Base-by-base conservation (phyloP, 2,888 invertebrate genomes). In the Phaedon cochleariae region DNA sequence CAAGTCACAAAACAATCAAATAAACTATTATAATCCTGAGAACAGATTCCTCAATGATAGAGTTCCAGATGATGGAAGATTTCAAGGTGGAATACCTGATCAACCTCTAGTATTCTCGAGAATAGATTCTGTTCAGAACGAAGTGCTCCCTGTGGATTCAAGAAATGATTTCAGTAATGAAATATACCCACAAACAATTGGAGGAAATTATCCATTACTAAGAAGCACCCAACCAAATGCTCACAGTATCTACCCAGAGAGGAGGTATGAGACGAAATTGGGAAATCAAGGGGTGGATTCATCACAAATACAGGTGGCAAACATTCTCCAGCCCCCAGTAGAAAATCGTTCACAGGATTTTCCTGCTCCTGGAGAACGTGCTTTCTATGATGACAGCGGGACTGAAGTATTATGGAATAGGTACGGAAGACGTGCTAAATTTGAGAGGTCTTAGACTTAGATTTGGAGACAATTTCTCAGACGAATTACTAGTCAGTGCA, bases 361-460 rank as follows among this genome's bases (percentile, higher is more conserved):
- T 21, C 18, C 21, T 21, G 2, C 22, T 15, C 20, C 34, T n/a
- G 22, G 18, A 34, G 58, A 63, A 34, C n/a, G n/a, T n/a, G 34
- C 6, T 10, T 6, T 34, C 57, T 60, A 45, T 34, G 60, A 68
- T 34, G 64, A 65, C 4, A 54, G 52, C 7, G 22, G 55, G 15
- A 34, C 59, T 7, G 53, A 31, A 17, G 41, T 34, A 31, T 53
- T 70, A 21, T 71, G 67, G 67, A 69, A 70, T 31, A 62, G 74
- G 20, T 71, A 72, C 48, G 73, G 71, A n/a, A 64, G 73, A 18
- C 59, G 45, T 12, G 51, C 48, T 10, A 51, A 53, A 22, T 48
- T 48, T 34, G 54, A 41, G 48, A 62, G 34, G 12, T 41, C 49
- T 34, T 59, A 55, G 58, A 29, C n/a, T 0, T 55, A 18, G 12